phyloP scores from a whole-genome alignment of 2,888 invertebrate genomes.

The Pomacea canaliculata region DNA sequence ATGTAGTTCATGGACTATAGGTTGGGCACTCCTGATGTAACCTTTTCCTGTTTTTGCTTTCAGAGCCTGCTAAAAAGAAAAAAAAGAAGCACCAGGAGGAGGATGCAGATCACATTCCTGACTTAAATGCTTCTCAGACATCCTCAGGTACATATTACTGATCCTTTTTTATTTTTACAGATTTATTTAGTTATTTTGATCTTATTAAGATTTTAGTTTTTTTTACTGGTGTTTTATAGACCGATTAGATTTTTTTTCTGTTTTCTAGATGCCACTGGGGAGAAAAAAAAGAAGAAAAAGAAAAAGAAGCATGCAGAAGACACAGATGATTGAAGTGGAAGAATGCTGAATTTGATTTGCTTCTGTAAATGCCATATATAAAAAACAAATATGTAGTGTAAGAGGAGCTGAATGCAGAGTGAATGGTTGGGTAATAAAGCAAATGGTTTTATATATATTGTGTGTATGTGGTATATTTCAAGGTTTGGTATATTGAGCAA shows the following conservation, averaged over 20 bases:
- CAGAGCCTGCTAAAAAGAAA: conserved; percentile 32
- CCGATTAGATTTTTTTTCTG: not conserved
- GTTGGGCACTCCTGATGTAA: too few relatives aligned
- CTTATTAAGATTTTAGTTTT: too few relatives aligned
- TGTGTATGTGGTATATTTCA: too few relatives aligned
- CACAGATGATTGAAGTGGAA: conserved; percentile 12
- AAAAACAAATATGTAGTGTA: too few relatives aligned
- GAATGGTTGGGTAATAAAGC: too few relatives aligned
- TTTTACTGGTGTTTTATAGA: not conserved
- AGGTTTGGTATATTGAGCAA: too few relatives aligned
- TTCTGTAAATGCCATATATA: not conserved
- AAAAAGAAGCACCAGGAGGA: conserved; percentile 21
- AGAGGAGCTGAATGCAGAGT: too few relatives aligned
- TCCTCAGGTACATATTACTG: conserved; percentile 9
- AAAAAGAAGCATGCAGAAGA: conserved; percentile 37
- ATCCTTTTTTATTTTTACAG: not conserved
- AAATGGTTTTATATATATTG: too few relatives aligned
- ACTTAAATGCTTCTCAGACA: conserved; percentile 35
- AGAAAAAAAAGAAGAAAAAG: conserved; percentile 56
- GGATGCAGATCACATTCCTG: conserved; percentile 32
- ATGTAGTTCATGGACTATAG: too few relatives aligned
- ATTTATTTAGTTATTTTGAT: not conserved
- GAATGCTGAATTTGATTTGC: too few relatives aligned
- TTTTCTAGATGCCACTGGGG: conserved; percentile 24
- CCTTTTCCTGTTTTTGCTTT: not conserved